Evolutionary conservation across 2,888 invertebrate species (phyloP), one percentile per base, ranked within the genome.

Genomic region (Nomada flava): DNA sequence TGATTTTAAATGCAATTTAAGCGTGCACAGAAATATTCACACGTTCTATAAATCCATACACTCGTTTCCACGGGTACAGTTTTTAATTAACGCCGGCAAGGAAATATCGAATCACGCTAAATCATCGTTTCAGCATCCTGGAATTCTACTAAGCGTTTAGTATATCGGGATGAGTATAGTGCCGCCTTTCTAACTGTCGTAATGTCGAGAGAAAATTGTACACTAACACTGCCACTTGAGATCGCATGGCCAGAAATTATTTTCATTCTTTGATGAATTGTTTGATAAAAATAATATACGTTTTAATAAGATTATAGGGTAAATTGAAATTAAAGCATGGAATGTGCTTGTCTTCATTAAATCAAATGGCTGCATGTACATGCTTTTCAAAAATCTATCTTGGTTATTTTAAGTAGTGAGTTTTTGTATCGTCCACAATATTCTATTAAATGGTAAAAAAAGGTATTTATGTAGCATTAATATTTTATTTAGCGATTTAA

Each of bases 121-220:
- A 70, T 71, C 55, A 57, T 71, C 71, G 65, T 62, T 75, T 72
- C 47, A 76, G 79, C 73, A 83, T 82, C 85, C 77, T 72, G 79
- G 63, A 71, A 79, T 82, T 77, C 63, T 69, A 85, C 82, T 79
- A 82, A 76, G 60, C 69, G 78, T 82, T 75, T 73, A 59, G 26
- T 53, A 26, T 78, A 83, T 78, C 71, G 57, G 59, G 50, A 79
- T 57, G 36, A 55, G 44, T 44, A 59, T 59, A 11, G 57, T 62
- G 53, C 36, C 23, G 69, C 82, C 82, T 85, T 85, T 85, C 85
- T 85, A 82, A 85, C 65, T 64, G 69, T 69, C 64, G 77, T 75
- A 86, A 88, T 82, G 82, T 74, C 78, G 26, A 29, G 52, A 72
- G 79, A 55, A 86, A 86, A 81, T 84, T 69, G 76, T 63, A 72